phyloP scores from a whole-genome alignment of 2,888 invertebrate species.

The Syrphus vitripennis region DNA sequence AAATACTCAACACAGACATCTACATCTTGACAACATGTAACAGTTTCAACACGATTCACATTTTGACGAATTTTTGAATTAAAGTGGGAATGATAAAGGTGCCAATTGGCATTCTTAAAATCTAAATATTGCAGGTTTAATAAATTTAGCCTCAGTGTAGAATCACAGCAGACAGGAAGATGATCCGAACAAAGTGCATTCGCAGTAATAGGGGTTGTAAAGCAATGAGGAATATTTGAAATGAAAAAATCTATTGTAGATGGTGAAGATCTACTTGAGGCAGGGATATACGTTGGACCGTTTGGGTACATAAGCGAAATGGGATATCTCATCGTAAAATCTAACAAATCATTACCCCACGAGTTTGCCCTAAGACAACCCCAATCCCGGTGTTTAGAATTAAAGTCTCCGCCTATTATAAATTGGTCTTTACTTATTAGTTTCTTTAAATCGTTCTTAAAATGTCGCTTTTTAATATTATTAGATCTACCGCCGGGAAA shows the following conservation, averaged over 20 bases:
- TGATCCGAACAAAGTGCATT: too few species aligned
- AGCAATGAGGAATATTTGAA: not conserved
- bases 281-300: not conserved
- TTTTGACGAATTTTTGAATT: not conserved
- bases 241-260: not conserved
- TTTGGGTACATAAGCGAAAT: too few species aligned
- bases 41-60: not conserved
- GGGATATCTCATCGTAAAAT: not conserved
- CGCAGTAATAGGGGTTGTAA: not conserved
- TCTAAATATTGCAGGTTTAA: too few species aligned
- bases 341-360: not conserved
- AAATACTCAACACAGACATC: too few species aligned
- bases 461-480: not conserved
- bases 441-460: not conserved
- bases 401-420: not conserved
- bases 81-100: not conserved
- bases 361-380: not conserved
- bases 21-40: too few species aligned
- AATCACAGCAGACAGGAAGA: not conserved
- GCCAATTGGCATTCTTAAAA: not conserved
- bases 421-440: not conserved
- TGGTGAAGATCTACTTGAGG: not conserved
- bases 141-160: not conserved
- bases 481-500: not conserved
- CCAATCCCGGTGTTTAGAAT: not conserved